These are phyloP conservation scores for Yponomeuta malinellus DNA, from an alignment of 2,888 invertebrate species.

Conservation along the genomic window DNA sequence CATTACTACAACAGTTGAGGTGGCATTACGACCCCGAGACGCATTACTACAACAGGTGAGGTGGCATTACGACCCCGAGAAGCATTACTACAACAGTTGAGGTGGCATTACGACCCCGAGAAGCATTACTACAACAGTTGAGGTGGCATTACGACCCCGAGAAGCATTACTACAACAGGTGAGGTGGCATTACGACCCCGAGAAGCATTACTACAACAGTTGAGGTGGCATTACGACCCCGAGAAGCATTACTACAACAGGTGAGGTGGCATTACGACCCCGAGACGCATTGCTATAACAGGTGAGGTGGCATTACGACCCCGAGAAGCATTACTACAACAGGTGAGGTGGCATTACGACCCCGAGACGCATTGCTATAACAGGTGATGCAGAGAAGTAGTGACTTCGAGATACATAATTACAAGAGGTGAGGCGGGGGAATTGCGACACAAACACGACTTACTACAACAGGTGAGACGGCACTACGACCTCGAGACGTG, in stretches of 20 bases:
- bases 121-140: conserved; percentile 47
- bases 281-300: conserved; percentile 55
- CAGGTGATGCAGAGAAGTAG: conserved; percentile 30
- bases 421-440: conserved; percentile 30
- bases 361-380: conserved; percentile 57
- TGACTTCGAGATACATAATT: too few species aligned
- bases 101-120: conserved; percentile 28
- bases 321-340: neutral
- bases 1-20: neutral
- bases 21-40: conserved; percentile 33
- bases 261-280: conserved; percentile 56
- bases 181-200: conserved; percentile 52
- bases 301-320: conserved; percentile 30
- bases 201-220: conserved; percentile 56
- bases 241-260: too few species aligned
- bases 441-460: neutral
- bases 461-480: neutral
- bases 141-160: conserved; percentile 28
- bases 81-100: neutral
- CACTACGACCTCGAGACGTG: too few species aligned
- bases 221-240: conserved; percentile 26
- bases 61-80: too few species aligned
- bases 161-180: conserved; percentile 54
- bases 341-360: neutral
- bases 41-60: conserved; percentile 53